Evolutionary conservation across 2,888 invertebrate species (phyloP).

Genomic region (Nematopogon swammerdamellus): DNA sequence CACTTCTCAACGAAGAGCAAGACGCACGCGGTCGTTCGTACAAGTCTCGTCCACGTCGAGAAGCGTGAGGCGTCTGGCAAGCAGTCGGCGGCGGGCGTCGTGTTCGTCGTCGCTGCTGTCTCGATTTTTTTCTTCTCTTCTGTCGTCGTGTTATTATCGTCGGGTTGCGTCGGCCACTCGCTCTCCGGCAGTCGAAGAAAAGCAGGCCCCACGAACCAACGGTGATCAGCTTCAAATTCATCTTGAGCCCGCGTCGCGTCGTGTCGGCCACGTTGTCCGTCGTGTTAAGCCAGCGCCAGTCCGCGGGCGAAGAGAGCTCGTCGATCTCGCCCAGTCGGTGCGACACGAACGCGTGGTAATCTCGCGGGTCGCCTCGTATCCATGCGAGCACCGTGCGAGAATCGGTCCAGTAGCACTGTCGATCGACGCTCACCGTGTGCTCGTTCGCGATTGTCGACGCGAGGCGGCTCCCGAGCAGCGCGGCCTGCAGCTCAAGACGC

Average conservation of each 20-base stretch:
- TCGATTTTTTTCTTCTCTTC: neutral
- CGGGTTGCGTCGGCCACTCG: neutral
- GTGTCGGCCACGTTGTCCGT: slow-evolving; percentile 3
- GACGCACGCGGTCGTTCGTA: neutral
- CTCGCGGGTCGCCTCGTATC: slow-evolving; percentile 2
- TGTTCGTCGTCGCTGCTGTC: neutral
- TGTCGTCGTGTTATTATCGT: neutral
- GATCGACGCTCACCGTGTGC: neutral
- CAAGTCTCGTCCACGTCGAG: neutral
- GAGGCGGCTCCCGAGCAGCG: slow-evolving; percentile 3
- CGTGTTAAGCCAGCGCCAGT: neutral
- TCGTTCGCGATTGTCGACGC: slow-evolving; percentile 3
- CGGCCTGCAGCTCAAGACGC: slow-evolving; percentile 6
- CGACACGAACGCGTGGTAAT: slow-evolving; percentile 5
- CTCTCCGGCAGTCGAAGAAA: neutral
- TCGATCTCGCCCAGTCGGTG: slow-evolving; percentile 7
- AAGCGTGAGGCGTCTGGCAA: neutral
- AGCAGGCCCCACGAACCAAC: neutral
- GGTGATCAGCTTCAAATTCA: neutral
- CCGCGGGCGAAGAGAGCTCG: neutral
- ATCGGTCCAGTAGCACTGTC: slow-evolving; percentile 5
- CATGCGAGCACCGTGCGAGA: slow-evolving; percentile 3
- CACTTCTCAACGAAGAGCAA: neutral
- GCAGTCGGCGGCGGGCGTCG: neutral
- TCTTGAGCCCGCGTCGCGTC: slow-evolving; percentile 2